These are phyloP conservation scores for Linnaemya tessellans DNA, from an alignment of 2,888 invertebrate genomes.

Conservation along the genomic window DNA sequence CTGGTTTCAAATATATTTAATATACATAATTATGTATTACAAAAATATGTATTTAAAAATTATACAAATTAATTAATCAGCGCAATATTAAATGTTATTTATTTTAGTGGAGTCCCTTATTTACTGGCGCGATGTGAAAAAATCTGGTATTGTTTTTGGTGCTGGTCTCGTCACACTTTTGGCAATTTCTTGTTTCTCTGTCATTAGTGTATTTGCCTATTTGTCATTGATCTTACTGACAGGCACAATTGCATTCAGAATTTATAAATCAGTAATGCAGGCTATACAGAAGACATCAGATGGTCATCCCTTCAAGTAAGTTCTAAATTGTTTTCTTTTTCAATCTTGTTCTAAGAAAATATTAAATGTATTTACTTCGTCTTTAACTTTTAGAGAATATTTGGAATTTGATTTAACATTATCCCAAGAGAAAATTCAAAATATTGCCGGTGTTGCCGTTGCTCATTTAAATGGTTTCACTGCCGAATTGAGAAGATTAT, in stretches of 20 bases:
- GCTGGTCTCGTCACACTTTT: constrained; percentile 94
- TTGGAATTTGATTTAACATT: constrained; percentile 94
- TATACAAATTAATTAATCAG: not conserved
- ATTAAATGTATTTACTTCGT: not conserved
- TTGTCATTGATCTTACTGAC: constrained; percentile 92
- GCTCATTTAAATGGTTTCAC: constrained; percentile 93
- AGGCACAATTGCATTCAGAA: constrained; percentile 95
- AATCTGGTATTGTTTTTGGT: constrained; percentile 96
- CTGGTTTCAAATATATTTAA: too few species aligned
- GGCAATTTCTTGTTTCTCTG: constrained; percentile 96
- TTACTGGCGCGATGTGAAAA: constrained; percentile 98
- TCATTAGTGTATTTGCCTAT: constrained; percentile 98
- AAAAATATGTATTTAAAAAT: not conserved
- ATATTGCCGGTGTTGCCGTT: constrained; percentile 93
- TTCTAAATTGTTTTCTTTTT: constrained; percentile 70
- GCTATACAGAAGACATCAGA: constrained; percentile 98
- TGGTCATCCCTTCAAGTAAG: constrained; percentile 99
- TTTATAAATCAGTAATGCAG: constrained; percentile 97
- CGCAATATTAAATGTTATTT: constrained; percentile 73
- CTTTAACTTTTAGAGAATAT: constrained; percentile 86
- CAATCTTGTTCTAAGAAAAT: not conserved
- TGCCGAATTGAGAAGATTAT: constrained; percentile 93
- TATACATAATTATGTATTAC: not conserved
- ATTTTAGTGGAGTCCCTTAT: constrained; percentile 96
- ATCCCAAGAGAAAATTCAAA: constrained; percentile 95